Percentiles rank a stretch among this genome's conserved stretches.
These are phyloP conservation scores for Hyla sarda DNA, from an alignment of 2,113 vertebrate species.

Conservation along the genomic window DNA sequence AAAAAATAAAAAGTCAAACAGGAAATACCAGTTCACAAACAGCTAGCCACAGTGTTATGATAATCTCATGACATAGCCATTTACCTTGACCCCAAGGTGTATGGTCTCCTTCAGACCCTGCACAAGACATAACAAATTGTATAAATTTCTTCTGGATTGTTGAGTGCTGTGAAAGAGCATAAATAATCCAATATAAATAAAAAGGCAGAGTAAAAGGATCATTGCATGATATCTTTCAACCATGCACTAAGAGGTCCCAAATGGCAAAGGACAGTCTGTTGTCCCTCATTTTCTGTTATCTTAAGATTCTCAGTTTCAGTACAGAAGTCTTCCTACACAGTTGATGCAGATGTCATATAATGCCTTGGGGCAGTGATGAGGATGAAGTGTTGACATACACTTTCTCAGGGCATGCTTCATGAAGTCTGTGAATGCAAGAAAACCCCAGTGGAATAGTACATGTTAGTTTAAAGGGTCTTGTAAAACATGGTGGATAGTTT, in stretches of 20 bases:
- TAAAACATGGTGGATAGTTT: conserved; percentile 1
- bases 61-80: too few relatives aligned
- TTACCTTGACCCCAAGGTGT: too few relatives aligned
- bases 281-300: not conserved
- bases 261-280: not conserved
- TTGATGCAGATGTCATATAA: conserved; percentile 10
- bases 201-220: not conserved
- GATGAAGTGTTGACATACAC: conserved; percentile 30
- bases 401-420: not conserved
- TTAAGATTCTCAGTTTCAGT: not conserved
- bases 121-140: not conserved
- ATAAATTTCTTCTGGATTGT: not conserved
- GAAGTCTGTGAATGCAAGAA: not conserved
- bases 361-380: conserved; percentile 5
- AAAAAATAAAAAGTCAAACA: too few relatives aligned
- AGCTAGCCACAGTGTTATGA: too few relatives aligned
- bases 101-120: not conserved
- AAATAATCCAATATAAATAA: not conserved
- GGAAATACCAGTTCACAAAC: too few relatives aligned
- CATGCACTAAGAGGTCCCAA: not conserved
- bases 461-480: not conserved
- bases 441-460: not conserved
- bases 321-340: not conserved
- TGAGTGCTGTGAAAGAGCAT: not conserved
- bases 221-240: not conserved